Percentiles rank a stretch among this genome's conserved stretches.
Conservation (phyloP, 1,140 invertebrate genomes). For the Coelopa frigida region DNA sequence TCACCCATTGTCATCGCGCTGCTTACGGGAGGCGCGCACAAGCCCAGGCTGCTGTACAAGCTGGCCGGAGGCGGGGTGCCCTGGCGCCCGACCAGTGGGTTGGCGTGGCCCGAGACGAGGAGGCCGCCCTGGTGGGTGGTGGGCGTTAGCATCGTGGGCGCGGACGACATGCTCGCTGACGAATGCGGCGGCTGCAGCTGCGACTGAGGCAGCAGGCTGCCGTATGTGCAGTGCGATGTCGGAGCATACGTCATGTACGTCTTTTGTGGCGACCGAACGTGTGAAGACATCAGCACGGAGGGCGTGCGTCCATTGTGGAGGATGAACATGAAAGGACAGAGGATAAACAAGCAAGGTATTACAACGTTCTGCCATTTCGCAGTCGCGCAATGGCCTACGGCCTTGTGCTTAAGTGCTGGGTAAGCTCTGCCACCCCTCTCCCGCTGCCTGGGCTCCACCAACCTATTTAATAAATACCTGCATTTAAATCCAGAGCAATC, state of each 20-base stretch:
- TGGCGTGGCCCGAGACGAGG: conserved; percentile 5
- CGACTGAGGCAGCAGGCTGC: conserved; percentile 16
- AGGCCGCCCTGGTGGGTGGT: conserved; percentile 8
- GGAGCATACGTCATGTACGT: conserved; percentile 33
- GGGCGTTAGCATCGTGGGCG: conserved; percentile 29
- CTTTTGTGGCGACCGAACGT: conserved; percentile 14
- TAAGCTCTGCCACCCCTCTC: too few relatives aligned
- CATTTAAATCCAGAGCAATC: too few relatives aligned
- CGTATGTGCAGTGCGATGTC: conserved; percentile 27
- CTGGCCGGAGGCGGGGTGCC: conserved; percentile 17
- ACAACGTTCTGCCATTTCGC: too few relatives aligned
- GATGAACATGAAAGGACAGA: too few relatives aligned
- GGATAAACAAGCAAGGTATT: too few relatives aligned
- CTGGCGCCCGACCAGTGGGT: too few relatives aligned
- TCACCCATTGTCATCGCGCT: conserved; percentile 29
- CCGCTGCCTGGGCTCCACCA: too few relatives aligned
- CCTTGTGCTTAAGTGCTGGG: too few relatives aligned
- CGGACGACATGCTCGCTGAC: conserved; percentile 18
- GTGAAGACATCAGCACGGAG: neutral
- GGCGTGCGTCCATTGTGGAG: conserved; percentile 14
- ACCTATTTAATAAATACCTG: too few relatives aligned
- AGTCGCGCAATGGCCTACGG: too few relatives aligned
- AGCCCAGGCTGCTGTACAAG: conserved; percentile 27
- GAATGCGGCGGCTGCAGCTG: conserved; percentile 10
- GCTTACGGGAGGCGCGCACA: conserved; percentile 21